These are phyloP conservation scores for Dipodomys merriami DNA, from an alignment of 2,113 vertebrate genomes.

Conservation along the genomic window DNA sequence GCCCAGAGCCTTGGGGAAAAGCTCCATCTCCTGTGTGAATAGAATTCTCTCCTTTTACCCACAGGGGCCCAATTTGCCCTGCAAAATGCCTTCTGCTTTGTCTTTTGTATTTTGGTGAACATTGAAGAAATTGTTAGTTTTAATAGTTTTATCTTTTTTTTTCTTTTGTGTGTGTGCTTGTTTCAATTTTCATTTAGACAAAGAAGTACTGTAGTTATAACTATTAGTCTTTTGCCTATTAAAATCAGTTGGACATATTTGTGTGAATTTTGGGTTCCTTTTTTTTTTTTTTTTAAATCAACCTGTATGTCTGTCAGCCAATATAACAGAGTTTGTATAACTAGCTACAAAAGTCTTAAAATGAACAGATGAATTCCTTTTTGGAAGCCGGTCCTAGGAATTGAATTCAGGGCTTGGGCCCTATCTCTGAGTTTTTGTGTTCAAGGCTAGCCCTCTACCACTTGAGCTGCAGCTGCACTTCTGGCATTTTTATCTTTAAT, in stretches of 20 bases:
- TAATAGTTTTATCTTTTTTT: too few relatives aligned
- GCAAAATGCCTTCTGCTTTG: conserved; percentile 73
- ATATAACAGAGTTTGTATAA: not conserved
- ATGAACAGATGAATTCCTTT: not conserved
- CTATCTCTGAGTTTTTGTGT: too few relatives aligned
- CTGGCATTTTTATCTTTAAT: too few relatives aligned
- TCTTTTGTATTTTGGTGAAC: conserved; percentile 87
- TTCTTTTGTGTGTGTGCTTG: too few relatives aligned
- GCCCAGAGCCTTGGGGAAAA: too few relatives aligned
- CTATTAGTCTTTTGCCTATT: not conserved
- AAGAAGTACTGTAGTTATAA: too few relatives aligned
- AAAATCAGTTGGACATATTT: not conserved
- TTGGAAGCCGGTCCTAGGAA: too few relatives aligned
- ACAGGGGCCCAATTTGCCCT: conserved; percentile 86
- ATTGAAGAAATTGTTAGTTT: conserved; percentile 84
- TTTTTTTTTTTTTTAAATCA: not conserved
- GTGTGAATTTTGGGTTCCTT: not conserved
- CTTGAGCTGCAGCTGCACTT: too few relatives aligned
- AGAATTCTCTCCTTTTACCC: conserved; percentile 86
- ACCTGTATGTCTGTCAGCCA: not conserved
- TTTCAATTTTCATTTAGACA: too few relatives aligned
- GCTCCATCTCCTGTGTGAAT: conserved; percentile 72
- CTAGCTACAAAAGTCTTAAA: not conserved
- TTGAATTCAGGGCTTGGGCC: too few relatives aligned
- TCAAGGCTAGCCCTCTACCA: too few relatives aligned